Evolutionary conservation across 2,113 vertebrate species (phyloP).

Genomic region (Pardalotus punctatus): DNA sequence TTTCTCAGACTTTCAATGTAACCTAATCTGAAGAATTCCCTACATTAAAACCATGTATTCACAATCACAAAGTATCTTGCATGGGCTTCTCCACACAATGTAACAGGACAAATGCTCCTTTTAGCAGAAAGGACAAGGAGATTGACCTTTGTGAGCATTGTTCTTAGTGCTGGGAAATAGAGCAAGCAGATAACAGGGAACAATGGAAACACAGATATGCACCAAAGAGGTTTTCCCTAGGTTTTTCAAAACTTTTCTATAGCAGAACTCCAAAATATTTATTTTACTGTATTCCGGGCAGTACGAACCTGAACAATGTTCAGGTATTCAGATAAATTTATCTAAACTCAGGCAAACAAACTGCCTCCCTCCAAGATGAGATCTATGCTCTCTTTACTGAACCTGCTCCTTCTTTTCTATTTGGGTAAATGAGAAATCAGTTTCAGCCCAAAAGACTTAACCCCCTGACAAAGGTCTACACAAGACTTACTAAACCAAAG

Average conservation of each 20-base stretch:
- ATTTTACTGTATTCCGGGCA: not conserved
- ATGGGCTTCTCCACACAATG: not conserved
- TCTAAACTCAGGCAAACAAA: not conserved
- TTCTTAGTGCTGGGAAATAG: not conserved
- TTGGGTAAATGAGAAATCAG: not conserved
- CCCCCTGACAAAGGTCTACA: not conserved
- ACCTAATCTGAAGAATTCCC: not conserved
- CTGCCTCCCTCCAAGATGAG: not conserved
- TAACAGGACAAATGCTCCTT: not conserved
- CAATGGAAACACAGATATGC: not conserved
- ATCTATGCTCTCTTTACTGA: not conserved
- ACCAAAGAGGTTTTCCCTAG: not conserved
- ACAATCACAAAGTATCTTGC: not conserved
- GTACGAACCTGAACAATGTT: not conserved
- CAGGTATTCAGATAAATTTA: not conserved
- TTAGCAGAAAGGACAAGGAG: not conserved
- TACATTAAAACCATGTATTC: not conserved
- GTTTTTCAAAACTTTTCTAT: not conserved
- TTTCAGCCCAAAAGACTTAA: not conserved
- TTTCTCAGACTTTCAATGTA: not conserved
- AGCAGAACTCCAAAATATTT: not conserved
- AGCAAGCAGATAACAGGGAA: not conserved
- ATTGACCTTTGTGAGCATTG: not conserved
- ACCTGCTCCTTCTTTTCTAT: not conserved
- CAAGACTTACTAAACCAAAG: not conserved